Percentiles rank a stretch among this genome's conserved stretches.
Evolutionary conservation across 2,113 vertebrate genomes (phyloP).

Genomic region (Psilopsiagon aymara): DNA sequence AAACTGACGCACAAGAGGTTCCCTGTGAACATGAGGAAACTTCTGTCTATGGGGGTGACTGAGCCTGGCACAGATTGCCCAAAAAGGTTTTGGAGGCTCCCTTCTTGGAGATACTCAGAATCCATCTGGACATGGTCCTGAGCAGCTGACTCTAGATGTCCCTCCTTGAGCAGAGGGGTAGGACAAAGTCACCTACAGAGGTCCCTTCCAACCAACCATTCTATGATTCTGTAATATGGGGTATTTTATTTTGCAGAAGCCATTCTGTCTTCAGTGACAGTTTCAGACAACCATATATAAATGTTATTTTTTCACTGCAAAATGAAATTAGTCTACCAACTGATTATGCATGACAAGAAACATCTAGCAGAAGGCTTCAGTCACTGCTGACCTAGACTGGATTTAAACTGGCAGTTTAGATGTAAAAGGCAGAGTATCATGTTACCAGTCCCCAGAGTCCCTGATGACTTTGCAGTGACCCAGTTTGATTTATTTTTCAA

Average conservation of each 20-base stretch:
- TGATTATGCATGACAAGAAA: neutral
- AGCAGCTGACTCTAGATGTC: neutral
- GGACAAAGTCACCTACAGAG: neutral
- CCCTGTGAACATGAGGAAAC: neutral
- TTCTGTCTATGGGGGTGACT: neutral
- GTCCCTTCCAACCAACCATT: neutral
- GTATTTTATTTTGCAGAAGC: neutral
- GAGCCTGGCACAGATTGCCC: neutral
- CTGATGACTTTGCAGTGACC: neutral
- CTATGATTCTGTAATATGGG: neutral
- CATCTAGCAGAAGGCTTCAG: neutral
- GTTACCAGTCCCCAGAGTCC: neutral
- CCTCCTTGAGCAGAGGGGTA: neutral
- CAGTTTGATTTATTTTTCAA: conserved; percentile 20
- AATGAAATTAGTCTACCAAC: neutral
- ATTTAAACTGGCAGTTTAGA: neutral
- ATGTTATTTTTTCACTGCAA: neutral
- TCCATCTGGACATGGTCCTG: neutral
- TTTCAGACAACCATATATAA: neutral
- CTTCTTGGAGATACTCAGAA: neutral
- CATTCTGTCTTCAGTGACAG: neutral
- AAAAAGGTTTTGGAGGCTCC: neutral
- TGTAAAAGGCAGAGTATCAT: neutral
- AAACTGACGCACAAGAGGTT: neutral
- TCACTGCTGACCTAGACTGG: neutral